Percentiles rank a stretch among this genome's conserved stretches.
Evolutionary conservation across 2,797 vertebrate species (phyloP).

Genomic region (Micrastur ruficollis): DNA sequence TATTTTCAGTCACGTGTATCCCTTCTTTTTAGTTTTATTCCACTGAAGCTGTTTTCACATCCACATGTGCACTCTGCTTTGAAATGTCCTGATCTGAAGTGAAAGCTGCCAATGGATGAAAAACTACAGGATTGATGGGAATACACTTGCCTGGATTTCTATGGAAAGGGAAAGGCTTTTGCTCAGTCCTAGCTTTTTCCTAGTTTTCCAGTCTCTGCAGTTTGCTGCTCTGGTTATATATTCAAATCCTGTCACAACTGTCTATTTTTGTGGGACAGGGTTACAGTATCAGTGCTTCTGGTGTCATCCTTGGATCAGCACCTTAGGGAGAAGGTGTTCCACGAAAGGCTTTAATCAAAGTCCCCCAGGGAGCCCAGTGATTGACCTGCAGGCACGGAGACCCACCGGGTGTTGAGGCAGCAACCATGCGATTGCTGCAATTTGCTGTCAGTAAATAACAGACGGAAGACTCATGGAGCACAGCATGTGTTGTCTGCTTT

Average conservation of each 20-base stretch:
- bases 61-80: background rate
- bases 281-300: background rate
- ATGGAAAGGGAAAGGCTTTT: background rate
- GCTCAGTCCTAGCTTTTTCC: background rate
- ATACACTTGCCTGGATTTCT: background rate
- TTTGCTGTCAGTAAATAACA: background rate
- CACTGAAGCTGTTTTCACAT: background rate
- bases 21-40: background rate
- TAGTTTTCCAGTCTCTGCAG: background rate
- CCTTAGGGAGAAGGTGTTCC: background rate
- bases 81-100: background rate
- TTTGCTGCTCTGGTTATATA: background rate
- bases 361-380: background rate
- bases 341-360: background rate
- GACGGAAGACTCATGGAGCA: background rate
- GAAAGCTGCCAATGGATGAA: background rate
- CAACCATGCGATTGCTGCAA: background rate
- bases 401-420: background rate
- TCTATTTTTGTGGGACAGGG: background rate
- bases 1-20: background rate
- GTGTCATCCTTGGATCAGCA: background rate
- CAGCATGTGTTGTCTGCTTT: background rate
- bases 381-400: background rate
- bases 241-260: background rate
- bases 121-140: background rate